phyloP scores from a whole-genome alignment of 2,113 vertebrate species.

The Coptodon rendalli region DNA sequence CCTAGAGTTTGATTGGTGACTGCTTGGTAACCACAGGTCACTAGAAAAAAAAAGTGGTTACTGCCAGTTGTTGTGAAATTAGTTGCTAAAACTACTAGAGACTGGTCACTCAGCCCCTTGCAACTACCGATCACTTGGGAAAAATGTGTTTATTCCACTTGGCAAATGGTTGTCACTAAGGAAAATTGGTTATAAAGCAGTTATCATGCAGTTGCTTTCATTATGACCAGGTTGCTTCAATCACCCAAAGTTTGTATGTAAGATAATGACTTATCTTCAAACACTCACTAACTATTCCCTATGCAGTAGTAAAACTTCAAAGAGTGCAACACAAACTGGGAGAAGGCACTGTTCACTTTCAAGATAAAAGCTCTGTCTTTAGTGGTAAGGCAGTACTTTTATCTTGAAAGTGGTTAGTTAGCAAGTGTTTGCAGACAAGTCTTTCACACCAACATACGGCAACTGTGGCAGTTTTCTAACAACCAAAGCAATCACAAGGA shows the following conservation, averaged over 20 bases:
- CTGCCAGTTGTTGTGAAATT: neutral
- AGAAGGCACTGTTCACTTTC: neutral
- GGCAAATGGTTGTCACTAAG: neutral
- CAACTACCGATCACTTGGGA: accelerated
- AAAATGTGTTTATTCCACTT: neutral
- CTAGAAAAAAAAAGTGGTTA: neutral
- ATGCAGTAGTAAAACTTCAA: neutral
- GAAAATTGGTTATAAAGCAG: neutral
- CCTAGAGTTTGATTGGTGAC: neutral
- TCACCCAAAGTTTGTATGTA: neutral
- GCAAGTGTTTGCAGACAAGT: neutral
- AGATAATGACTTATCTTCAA: neutral
- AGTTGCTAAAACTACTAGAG: neutral
- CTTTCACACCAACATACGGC: neutral
- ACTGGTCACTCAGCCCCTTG: neutral
- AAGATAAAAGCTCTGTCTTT: neutral
- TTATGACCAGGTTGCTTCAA: neutral
- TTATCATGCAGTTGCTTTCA: accelerated
- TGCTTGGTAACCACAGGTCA: neutral
- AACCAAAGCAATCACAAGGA: neutral
- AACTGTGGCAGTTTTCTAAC: neutral
- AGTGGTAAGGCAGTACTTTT: neutral
- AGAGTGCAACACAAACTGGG: neutral
- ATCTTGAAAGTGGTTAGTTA: neutral
- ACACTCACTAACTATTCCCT: neutral